Evolutionary conservation across 2,113 vertebrate genomes (phyloP), one percentile per base, ranked within the genome.

Genomic region (Trematocara stigmaticum): DNA sequence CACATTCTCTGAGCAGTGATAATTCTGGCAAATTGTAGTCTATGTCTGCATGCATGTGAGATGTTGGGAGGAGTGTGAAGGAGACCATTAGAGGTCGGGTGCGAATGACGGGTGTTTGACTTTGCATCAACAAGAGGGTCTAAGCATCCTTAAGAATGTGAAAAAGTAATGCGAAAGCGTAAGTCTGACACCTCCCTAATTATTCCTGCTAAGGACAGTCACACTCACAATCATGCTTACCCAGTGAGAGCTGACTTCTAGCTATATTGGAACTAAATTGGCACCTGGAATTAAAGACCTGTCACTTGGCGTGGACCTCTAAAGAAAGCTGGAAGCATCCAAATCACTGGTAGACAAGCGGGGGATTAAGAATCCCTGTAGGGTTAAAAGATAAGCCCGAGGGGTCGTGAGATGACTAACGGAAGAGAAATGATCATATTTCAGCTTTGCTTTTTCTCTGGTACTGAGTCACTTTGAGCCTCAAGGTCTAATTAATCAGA

Each of bases 401-500:
- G 69, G 47, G 85, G 52, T 53, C 6, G 1, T 34, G 26, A 45
- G 52, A 76, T 86, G 84, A 86, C 66, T 71, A 59, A 83, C 8
- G 10, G 61, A 76, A 10, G 40, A n/a, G 13, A 35, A 42, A 47
- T 74, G 9, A 88, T 61, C 53, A 71, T 78, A 86, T 78, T 86
- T 90, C 76, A 78, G 81, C 49, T 79, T 84, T 83, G 53, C 34
- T 82, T 55, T 81, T 55, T 42, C 64, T 59, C 16, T 66, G 35
- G 52, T 35, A 29, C 18, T 79, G 87, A 90, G 52, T 92, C 85
- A 90, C 79, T 81, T 56, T 29, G 11, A 76, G 79, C 88, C 76
- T 83, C 13, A 10, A 18, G 82, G 81, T 88, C 38, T 84, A 85
- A 89, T 87, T 88, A 90, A 90, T 89, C 64, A 89, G 81, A 85